A percentile compares a stretch with the other conserved stretches of the same genome.
phyloP scores from a whole-genome alignment of 2,797 vertebrate species.

The Danionella dracula region DNA sequence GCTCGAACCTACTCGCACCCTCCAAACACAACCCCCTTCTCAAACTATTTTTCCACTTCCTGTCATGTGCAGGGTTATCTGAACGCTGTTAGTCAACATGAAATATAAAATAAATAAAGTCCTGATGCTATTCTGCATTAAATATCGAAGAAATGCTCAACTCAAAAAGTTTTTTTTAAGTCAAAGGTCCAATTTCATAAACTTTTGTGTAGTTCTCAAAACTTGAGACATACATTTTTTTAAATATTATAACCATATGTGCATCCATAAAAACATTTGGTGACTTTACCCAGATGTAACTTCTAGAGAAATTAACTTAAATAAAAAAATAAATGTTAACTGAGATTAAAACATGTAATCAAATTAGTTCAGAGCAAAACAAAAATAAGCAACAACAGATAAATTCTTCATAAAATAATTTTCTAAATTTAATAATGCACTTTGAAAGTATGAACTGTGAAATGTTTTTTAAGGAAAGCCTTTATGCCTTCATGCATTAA shows the following conservation, averaged over 20 bases:
- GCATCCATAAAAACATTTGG: background rate
- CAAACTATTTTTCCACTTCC: conserved; percentile 22
- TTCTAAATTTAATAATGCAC: background rate
- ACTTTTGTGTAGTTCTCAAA: too few relatives aligned
- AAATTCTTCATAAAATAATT: background rate
- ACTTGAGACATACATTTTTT: too few relatives aligned
- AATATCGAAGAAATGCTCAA: too few relatives aligned
- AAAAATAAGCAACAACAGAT: background rate
- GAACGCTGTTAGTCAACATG: conserved; percentile 9
- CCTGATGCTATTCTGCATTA: background rate
- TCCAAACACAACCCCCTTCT: conserved; percentile 13
- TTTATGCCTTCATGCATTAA: too few relatives aligned
- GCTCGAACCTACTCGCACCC: background rate
- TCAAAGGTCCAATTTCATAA: too few relatives aligned
- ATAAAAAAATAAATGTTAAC: too few relatives aligned
- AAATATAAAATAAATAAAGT: background rate
- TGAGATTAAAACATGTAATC: background rate
- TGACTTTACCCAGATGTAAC: background rate
- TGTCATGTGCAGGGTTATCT: conserved; percentile 35
- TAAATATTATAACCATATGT: too few relatives aligned
- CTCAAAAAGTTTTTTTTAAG: too few relatives aligned
- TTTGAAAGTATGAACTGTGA: conserved; percentile 36
- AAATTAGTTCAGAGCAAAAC: background rate
- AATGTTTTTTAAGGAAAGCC: conserved; percentile 14
- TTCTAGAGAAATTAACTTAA: background rate